These are phyloP conservation scores for Dolichopus griseipennis DNA, from an alignment of 2,888 invertebrate species.

Conservation along the genomic window DNA sequence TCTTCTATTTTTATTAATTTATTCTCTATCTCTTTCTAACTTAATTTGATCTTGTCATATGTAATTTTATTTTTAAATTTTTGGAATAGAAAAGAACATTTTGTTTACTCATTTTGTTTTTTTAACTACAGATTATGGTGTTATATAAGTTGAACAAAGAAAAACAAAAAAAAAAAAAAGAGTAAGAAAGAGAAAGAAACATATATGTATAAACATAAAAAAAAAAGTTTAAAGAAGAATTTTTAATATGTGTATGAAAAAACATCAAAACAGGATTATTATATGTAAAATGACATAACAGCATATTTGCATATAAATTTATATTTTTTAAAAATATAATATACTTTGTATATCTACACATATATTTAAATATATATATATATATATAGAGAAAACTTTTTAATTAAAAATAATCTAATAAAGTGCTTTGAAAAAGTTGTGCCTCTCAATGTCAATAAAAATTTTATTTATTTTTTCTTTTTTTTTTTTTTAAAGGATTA, in stretches of 20 bases:
- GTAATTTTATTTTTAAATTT: too few relatives aligned
- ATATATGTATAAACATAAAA: not conserved
- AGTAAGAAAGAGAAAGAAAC: not conserved
- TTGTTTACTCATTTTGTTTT: constrained; percentile 1
- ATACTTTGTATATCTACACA: not conserved
- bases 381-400: constrained; percentile 2
- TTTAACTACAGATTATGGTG: constrained; percentile 6
- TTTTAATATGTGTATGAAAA: not conserved
- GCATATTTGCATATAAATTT: constrained; percentile 1
- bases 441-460: constrained; percentile 4
- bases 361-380: not conserved
- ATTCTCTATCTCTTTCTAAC: not conserved
- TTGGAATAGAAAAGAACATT: not conserved
- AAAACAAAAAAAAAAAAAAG: not conserved
- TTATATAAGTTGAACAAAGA: not conserved
- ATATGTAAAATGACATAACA: constrained; percentile 3
- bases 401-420: constrained; percentile 4
- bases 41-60: too few relatives aligned
- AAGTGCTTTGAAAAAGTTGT: constrained; percentile 1
- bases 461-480: not conserved
- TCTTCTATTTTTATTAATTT: too few relatives aligned
- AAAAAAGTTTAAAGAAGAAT: not conserved
- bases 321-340: not conserved
- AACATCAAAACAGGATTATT: constrained; percentile 4
- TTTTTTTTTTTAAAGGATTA: not conserved